These are phyloP conservation scores for Micrasema minimum DNA, from an alignment of 1,140 invertebrate species.

Conservation along the genomic window DNA sequence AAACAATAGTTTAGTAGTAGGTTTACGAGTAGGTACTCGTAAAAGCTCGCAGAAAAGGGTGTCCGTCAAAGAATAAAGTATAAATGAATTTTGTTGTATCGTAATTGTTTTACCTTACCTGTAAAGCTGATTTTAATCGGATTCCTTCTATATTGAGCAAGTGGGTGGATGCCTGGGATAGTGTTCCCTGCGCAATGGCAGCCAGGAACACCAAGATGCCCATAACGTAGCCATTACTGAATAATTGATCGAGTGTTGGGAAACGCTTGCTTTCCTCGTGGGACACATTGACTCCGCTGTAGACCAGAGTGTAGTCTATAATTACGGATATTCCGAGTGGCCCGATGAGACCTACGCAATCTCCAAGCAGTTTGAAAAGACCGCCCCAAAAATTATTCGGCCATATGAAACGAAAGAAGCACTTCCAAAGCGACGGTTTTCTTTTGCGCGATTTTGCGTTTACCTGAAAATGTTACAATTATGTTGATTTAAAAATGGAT, in stretches of 20 bases:
- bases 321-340: conserved; percentile 81
- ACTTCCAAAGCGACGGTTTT: conserved; percentile 68
- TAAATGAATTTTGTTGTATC: neutral
- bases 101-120: conserved; percentile 67
- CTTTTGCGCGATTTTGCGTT: conserved; percentile 29
- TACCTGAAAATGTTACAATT: no score
- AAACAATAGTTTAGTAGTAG: no score
- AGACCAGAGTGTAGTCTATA: conserved; percentile 71
- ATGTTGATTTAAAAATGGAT: no score
- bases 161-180: conserved; percentile 88
- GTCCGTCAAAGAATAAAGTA: neutral
- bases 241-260: conserved; percentile 63
- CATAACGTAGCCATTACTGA: conserved; percentile 83
- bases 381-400: conserved; percentile 78
- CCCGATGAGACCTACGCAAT: conserved; percentile 78
- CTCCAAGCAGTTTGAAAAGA: conserved; percentile 80
- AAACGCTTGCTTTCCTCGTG: conserved; percentile 47
- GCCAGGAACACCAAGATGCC: conserved; percentile 77
- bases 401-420: conserved; percentile 78
- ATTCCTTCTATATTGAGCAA: conserved; percentile 84
- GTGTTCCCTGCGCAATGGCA: conserved; percentile 79
- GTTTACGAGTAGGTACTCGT: no score
- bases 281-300: conserved; percentile 50
- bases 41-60: no score
- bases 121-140: conserved; percentile 80